Percentiles rank a stretch among this genome's conserved stretches.
phyloP scores from a whole-genome alignment of 2,113 vertebrate species.

The Triplophysa tibetana region DNA sequence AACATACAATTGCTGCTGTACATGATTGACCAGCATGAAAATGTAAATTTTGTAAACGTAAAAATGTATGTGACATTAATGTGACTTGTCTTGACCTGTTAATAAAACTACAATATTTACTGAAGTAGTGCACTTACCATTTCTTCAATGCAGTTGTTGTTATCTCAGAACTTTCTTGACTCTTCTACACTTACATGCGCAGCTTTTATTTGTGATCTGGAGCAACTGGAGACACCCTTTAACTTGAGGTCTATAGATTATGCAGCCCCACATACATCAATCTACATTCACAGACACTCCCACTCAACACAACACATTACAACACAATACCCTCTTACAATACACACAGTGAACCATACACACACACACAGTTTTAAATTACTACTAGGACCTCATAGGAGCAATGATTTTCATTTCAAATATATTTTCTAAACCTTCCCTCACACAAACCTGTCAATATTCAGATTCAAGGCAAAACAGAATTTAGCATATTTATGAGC shows the following conservation, averaged over 20 bases:
- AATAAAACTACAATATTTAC: background rate
- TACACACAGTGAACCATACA: conserved; percentile 13
- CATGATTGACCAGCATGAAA: too few species aligned
- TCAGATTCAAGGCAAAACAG: too few species aligned
- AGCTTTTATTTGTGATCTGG: background rate
- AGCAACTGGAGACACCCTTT: conserved; percentile 4
- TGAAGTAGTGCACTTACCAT: conserved; percentile 39
- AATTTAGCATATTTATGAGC: too few species aligned
- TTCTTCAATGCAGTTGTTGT: background rate
- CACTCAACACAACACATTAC: background rate
- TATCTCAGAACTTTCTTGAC: background rate
- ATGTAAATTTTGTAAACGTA: background rate
- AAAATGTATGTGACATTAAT: background rate
- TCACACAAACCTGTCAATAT: too few species aligned
- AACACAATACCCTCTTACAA: background rate
- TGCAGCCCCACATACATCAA: background rate
- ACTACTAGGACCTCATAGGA: too few species aligned
- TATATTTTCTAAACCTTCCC: too few species aligned
- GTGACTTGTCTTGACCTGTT: background rate
- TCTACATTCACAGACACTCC: conserved; percentile 29
- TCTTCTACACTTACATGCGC: background rate
- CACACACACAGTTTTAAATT: background rate
- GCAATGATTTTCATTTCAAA: too few species aligned
- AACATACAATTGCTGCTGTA: too few species aligned
- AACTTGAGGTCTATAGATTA: conserved; percentile 6